Conservation (phyloP, 92 coral and sea anemone species). For the Epizoanthus fatuus region DNA sequence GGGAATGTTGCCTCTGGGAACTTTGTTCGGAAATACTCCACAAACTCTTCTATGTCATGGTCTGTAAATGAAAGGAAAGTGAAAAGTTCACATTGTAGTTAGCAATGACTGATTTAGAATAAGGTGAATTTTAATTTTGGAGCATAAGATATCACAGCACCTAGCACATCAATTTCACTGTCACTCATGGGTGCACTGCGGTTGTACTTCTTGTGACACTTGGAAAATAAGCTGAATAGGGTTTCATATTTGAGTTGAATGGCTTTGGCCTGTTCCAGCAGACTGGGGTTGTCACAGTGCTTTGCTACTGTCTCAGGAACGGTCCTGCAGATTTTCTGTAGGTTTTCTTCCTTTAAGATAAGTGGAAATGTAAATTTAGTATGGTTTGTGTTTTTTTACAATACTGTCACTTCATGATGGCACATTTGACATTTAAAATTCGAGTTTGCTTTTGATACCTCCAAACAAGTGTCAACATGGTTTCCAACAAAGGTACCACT, state of each 20-base stretch:
- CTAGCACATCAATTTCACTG: background rate
- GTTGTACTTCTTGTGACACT: background rate
- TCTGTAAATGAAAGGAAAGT: background rate
- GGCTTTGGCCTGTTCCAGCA: slow-evolving; percentile 1
- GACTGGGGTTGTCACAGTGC: background rate
- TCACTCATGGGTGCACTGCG: background rate
- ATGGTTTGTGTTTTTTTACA: too few relatives aligned
- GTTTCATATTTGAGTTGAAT: background rate
- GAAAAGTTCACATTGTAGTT: too few relatives aligned
- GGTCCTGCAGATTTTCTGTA: background rate
- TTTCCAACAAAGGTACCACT: background rate
- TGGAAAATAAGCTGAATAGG: background rate
- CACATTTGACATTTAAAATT: too few relatives aligned
- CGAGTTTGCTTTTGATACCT: background rate
- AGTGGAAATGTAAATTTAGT: background rate
- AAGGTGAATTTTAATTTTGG: too few relatives aligned
- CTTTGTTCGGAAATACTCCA: background rate
- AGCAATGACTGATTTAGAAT: too few relatives aligned
- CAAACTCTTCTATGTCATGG: slow-evolving; percentile 14
- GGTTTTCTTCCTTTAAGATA: background rate
- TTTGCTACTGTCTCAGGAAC: too few relatives aligned
- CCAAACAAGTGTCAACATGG: background rate
- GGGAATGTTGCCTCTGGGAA: slow-evolving; percentile 28
- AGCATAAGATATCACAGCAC: background rate
- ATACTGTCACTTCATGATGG: too few relatives aligned